Evolutionary conservation across 2,888 invertebrate genomes (phyloP).

Genomic region (Anarsia innoxiella): DNA sequence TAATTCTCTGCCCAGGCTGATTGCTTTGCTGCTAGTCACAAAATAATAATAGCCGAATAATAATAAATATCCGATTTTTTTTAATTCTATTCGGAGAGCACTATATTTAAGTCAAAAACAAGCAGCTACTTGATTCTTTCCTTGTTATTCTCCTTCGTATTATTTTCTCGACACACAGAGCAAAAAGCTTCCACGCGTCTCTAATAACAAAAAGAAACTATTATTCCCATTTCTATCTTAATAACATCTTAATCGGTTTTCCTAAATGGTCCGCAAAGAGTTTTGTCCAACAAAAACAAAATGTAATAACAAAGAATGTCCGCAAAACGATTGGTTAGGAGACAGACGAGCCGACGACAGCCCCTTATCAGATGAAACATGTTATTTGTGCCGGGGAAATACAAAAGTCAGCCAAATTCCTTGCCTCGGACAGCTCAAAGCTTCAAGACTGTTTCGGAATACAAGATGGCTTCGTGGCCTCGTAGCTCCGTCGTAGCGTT

Average conservation of each 20-base stretch:
- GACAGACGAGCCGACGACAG: slow-evolving; percentile 63
- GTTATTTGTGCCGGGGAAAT: slow-evolving; percentile 62
- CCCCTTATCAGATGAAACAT: slow-evolving; percentile 64
- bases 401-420: slow-evolving; percentile 55
- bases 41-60: no score
- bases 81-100: no score
- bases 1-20: no score
- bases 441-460: slow-evolving; percentile 40
- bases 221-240: slow-evolving; percentile 5
- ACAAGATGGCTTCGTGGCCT: slow-evolving; percentile 36
- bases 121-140: no score
- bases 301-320: slow-evolving; percentile 46
- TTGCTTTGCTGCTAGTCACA: no score
- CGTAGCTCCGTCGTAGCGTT: no score
- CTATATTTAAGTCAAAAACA: no score
- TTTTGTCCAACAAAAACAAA: slow-evolving; percentile 45
- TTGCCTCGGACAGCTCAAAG: slow-evolving; percentile 43
- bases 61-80: no score
- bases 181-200: no score
- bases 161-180: no score
- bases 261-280: slow-evolving; percentile 18
- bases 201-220: background rate
- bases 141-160: no score
- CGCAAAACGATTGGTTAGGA: slow-evolving; percentile 55
- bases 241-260: slow-evolving; percentile 20